Evolutionary conservation across 2,888 invertebrate species (phyloP).

Genomic region (Oithona nana): DNA sequence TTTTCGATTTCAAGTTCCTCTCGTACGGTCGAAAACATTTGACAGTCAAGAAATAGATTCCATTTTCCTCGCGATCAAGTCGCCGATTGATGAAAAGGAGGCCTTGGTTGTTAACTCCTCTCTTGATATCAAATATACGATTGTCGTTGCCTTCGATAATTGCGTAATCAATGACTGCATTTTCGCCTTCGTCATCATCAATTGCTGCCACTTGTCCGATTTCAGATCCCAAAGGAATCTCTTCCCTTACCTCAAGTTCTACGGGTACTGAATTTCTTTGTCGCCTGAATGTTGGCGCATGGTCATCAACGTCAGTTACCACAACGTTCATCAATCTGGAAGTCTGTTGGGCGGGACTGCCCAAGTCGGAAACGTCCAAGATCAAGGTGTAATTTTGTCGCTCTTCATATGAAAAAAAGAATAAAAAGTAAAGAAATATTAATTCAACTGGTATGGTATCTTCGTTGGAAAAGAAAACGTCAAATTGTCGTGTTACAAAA

Average conservation of each 20-base stretch:
- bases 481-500: too few relatives aligned
- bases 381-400: conserved; percentile 54
- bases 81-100: conserved; percentile 39
- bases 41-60: conserved; percentile 41
- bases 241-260: conserved; percentile 43
- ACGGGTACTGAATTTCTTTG: conserved; percentile 39
- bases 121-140: conserved; percentile 40
- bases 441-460: too few relatives aligned
- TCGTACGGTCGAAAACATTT: conserved; percentile 24
- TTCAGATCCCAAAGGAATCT: conserved; percentile 41
- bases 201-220: conserved; percentile 48
- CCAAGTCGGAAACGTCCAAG: conserved; percentile 54
- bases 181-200: conserved; percentile 53
- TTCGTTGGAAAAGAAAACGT: too few relatives aligned
- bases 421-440: too few relatives aligned
- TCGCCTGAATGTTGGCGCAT: conserved; percentile 48
- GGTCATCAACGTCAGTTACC: conserved; percentile 56
- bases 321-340: conserved; percentile 47
- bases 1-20: neutral
- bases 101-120: conserved; percentile 44
- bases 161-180: conserved; percentile 51
- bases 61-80: conserved; percentile 43
- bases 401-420: too few relatives aligned
- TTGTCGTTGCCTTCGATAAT: conserved; percentile 53
- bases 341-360: conserved; percentile 52